Evolutionary conservation across 2,797 vertebrate genomes (phyloP).

Genomic region (Erpetoichthys calabaricus): DNA sequence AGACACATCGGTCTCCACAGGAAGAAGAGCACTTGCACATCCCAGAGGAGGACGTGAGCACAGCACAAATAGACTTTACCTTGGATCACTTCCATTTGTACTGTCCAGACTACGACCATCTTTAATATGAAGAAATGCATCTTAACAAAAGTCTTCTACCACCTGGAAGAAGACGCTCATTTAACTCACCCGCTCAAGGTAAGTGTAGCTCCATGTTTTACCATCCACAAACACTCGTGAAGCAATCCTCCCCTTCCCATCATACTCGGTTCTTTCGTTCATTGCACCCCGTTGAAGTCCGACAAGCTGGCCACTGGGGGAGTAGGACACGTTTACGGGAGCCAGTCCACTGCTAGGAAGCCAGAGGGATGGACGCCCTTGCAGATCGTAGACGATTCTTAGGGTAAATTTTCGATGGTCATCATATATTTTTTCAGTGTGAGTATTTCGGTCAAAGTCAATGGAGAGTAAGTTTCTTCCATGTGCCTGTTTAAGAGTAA

Average conservation of each 20-base stretch:
- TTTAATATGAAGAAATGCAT: too few relatives aligned
- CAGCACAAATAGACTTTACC: too few relatives aligned
- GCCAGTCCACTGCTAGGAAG: conserved; percentile 92
- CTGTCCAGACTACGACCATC: too few relatives aligned
- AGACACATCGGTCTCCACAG: too few relatives aligned
- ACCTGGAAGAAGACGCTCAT: conserved; percentile 15
- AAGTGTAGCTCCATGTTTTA: conserved; percentile 97
- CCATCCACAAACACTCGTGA: conserved; percentile 89
- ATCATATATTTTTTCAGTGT: conserved; percentile 96
- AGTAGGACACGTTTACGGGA: conserved; percentile 91
- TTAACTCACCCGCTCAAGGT: conserved; percentile 75
- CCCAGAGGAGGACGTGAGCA: too few relatives aligned
- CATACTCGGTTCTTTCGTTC: conserved; percentile 89
- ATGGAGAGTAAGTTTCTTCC: conserved; percentile 91
- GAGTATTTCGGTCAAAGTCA: conserved; percentile 93
- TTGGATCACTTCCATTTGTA: too few relatives aligned
- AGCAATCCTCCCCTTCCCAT: conserved; percentile 78
- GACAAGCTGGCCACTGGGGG: conserved; percentile 74
- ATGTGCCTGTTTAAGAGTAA: conserved; percentile 60
- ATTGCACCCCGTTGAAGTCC: conserved; percentile 91
- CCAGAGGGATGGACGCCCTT: conserved; percentile 92
- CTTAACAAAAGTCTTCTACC: too few relatives aligned
- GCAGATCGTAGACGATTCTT: conserved; percentile 92
- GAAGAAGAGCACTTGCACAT: too few relatives aligned
- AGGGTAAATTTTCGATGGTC: conserved; percentile 94